Percentiles rank a stretch among this genome's conserved stretches.
phyloP scores from a whole-genome alignment of 2,113 vertebrate genomes.

The Cyanoliseus patagonus region DNA sequence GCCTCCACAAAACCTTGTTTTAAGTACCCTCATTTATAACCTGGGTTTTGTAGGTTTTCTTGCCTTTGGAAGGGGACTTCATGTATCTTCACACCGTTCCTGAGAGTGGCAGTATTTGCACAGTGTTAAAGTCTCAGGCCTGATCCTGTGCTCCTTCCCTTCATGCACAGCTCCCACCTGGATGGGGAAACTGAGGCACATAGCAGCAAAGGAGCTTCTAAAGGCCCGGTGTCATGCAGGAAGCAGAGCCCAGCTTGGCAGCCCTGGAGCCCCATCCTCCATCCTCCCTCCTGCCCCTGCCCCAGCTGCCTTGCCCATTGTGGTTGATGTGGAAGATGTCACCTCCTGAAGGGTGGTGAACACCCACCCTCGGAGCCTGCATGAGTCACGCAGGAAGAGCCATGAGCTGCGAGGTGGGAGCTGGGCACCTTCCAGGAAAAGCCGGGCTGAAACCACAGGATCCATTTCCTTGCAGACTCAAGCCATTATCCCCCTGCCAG shows the following conservation, averaged over 20 bases:
- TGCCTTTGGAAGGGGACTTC: background rate
- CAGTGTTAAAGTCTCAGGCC: constrained; percentile 15
- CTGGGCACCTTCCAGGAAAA: constrained; percentile 58
- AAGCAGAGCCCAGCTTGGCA: background rate
- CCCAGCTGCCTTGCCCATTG: fast-evolving
- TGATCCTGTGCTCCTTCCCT: background rate
- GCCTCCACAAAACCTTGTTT: background rate
- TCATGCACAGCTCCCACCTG: fast-evolving
- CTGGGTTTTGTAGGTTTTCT: background rate
- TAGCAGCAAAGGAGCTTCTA: background rate
- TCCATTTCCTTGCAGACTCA: background rate
- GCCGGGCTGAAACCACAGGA: constrained; percentile 8
- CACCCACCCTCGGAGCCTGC: background rate
- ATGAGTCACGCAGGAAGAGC: constrained; percentile 30
- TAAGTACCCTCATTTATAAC: fast-evolving
- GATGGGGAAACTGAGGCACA: constrained; percentile 53
- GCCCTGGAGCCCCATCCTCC: background rate
- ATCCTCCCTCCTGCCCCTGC: background rate
- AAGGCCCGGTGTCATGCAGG: fast-evolving
- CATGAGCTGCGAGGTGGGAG: background rate
- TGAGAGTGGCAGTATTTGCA: constrained; percentile 62
- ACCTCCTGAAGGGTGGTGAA: background rate
- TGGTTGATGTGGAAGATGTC: background rate
- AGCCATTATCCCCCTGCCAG: background rate
- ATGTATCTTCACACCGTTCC: constrained; percentile 54